Base-by-base conservation (phyloP, 2,888 invertebrate genomes). In the Unio delphinus region DNA sequence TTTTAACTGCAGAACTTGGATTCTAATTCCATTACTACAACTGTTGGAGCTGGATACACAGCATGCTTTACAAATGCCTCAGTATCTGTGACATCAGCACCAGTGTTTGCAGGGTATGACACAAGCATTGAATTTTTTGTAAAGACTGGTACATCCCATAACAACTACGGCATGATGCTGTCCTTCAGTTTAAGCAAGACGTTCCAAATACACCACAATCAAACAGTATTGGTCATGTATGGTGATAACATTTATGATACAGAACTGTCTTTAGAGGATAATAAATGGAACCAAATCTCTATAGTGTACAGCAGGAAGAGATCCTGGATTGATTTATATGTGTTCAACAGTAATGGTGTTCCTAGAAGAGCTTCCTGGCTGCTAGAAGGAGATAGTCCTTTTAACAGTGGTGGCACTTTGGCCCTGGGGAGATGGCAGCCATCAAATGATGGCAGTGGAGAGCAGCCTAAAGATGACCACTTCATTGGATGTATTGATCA, bases 401-500 rank as follows among this genome's bases (percentile, higher is more conserved):
- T 72, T n/a, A 57, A 30, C 28, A 58, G 67, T 26, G 72, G 69
- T 11, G 79, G 81, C 6, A 72, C 64, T 55, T 64, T 81, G 59
- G 74, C 68, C 7, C 61, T 81, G 4, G 81, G 80, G n/a, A 68
- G 71, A 65, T 79, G 76, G 76, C 69, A 74, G 23, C 81, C 81
- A 3, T 69, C 73, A 20, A 55, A 66, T 1, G 70, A 73, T 61
- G 69, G 65, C 4, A 55, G 20, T 26, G 62, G 66, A 17, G 61
- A 65, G 2, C 68, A 77, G 45, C 75, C 74, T 57, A 30, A 30
- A 5, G 56, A 30, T 55, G 62, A 72, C n/a, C 65, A 73, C 58
- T 80, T 80, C 67, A 58, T 17, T 5, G 81, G 80, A 15, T 73
- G 72, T 66, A 74, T 81, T 61, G 81, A 81, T 69, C 76, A 81